Conservation (phyloP, 2,113 vertebrate species). For the Malurus cyaneus region DNA sequence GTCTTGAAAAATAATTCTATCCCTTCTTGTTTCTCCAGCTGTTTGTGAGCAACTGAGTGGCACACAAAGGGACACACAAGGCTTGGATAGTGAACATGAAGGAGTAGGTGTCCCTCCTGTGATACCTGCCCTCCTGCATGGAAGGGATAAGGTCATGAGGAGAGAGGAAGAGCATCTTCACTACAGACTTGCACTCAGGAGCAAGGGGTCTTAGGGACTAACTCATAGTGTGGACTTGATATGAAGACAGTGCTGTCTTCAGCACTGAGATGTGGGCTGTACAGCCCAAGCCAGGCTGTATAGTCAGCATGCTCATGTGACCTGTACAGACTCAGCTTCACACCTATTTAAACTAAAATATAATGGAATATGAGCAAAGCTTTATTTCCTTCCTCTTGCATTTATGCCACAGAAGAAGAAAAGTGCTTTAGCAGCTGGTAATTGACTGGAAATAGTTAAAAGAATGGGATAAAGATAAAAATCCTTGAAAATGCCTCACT, state of each 20-base stretch:
- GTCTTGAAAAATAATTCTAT: neutral
- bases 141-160: neutral
- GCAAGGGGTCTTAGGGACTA: neutral
- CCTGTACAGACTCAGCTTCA: neutral
- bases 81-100: neutral
- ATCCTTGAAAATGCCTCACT: neutral
- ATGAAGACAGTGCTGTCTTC: neutral
- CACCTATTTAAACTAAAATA: neutral
- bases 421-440: neutral
- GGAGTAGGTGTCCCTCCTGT: neutral
- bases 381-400: neutral
- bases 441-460: slow-evolving; percentile 1
- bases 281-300: neutral
- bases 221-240: neutral
- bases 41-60: neutral
- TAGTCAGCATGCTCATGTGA: neutral
- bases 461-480: neutral
- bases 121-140: neutral
- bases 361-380: neutral
- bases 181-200: neutral
- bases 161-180: neutral
- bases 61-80: neutral
- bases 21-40: neutral
- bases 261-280: neutral
- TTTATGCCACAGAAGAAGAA: neutral